Base-by-base conservation (phyloP, 2,888 invertebrate species). In the Reticulitermes lucifugus region DNA sequence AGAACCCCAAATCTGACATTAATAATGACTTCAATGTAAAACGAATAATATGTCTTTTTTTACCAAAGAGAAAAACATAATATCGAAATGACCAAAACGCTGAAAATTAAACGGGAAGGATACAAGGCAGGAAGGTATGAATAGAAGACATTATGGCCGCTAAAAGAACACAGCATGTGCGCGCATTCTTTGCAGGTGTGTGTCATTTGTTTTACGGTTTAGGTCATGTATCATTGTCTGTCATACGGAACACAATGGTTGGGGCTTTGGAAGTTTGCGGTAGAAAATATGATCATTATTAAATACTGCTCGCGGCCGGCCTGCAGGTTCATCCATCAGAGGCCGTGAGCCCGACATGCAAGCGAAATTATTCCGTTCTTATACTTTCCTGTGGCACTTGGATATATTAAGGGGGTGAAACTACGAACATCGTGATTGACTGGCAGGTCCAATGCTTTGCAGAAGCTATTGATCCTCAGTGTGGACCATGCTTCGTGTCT, bases 131-230 rank as follows among this genome's bases (percentile, higher is more conserved):
- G n/a, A 65, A 65, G n/a, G 65, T 25, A 9, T 77, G 77, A 77
- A 77, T 77, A 46, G 43, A 77, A 77, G 77, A 77, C 81, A 81
- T 70, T 81, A 70, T 10, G 65, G 25, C 65, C n/a, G 65, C 25
- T 65, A 65, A 65, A 65, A 65, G 55, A 65, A 65, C 81, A n/a
- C 81, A 81, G 81, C 81, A n/a, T 81, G 81, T 35, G 70, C 46
- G 35, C 81, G 65, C 77, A 77, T 77, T 46, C 77, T 65, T 77
- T 46, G 77, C 81, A 81, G 81, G 81, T 81, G 81, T 70, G 81
- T 81, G 81, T 81, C 81, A 81, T 81, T 81, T 81, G 81, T 81
- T 81, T 81, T 70, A 81, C 29, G 70, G 43, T 6, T n/a, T 35
- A 35, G n/a, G 70, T 43, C 81, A 70, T 81, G 70, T 70, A 81